Percentiles rank a stretch among this genome's conserved stretches.
These are phyloP conservation scores for Danaus chrysippus DNA, from an alignment of 2,888 invertebrate species.

Conservation along the genomic window DNA sequence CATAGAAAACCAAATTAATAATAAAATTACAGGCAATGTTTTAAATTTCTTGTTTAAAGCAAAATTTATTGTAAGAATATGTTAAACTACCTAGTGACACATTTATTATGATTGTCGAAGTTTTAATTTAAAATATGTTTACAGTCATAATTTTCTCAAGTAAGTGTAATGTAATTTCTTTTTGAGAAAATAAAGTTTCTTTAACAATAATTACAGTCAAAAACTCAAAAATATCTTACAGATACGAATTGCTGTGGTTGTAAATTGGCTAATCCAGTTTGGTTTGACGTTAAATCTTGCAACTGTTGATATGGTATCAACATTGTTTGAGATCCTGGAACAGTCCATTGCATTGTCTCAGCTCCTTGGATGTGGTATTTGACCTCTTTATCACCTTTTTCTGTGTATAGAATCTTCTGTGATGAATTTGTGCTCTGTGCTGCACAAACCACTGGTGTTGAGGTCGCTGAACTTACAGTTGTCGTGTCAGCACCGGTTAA, in stretches of 20 bases:
- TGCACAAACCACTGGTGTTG: constrained; percentile 71
- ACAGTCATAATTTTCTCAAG: too few species aligned
- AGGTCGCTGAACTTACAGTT: constrained; percentile 66
- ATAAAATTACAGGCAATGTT: too few species aligned
- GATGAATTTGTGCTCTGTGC: constrained; percentile 66
- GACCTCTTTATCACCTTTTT: constrained; percentile 69
- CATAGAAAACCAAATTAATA: too few species aligned
- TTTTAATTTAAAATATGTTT: too few species aligned
- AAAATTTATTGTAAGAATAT: too few species aligned
- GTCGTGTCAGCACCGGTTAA: constrained; percentile 62
- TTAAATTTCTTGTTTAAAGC: too few species aligned
- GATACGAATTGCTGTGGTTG: constrained; percentile 72
- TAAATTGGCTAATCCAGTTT: constrained; percentile 57
- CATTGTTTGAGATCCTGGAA: constrained; percentile 73
- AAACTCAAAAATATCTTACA: constrained; percentile 43
- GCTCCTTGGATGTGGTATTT: constrained; percentile 71
- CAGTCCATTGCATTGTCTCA: constrained; percentile 68
- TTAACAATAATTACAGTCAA: too few species aligned
- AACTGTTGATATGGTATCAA: constrained; percentile 71
- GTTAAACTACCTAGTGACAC: too few species aligned
- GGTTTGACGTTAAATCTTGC: constrained; percentile 61
- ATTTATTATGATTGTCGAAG: too few species aligned
- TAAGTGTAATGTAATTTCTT: too few species aligned
- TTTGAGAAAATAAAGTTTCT: too few species aligned
- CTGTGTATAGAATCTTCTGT: constrained; percentile 69